Evolutionary conservation across 2,113 vertebrate species (phyloP).

Genomic region (Hiodon tergisus): DNA sequence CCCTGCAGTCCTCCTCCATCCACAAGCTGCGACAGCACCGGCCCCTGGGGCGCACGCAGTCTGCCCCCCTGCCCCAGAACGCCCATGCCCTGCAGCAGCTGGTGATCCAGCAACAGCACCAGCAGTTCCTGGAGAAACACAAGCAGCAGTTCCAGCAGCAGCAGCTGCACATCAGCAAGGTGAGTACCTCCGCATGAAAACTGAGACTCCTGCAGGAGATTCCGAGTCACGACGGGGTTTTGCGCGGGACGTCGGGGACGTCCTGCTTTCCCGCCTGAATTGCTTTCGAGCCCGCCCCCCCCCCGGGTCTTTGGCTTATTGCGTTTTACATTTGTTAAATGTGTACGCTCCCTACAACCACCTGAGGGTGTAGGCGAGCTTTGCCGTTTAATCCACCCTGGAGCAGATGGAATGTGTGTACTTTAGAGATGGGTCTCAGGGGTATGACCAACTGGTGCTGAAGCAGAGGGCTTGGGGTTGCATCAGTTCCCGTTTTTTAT

Average conservation of each 20-base stretch:
- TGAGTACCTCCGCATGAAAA: slow-evolving; percentile 39
- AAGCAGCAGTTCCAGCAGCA: slow-evolving; percentile 87
- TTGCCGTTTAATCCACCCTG: no score
- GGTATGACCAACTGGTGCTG: no score
- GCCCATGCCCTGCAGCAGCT: slow-evolving; percentile 92
- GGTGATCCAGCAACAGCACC: slow-evolving; percentile 97
- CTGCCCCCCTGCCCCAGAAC: slow-evolving; percentile 90
- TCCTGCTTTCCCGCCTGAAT: no score
- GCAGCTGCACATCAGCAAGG: slow-evolving; percentile 91
- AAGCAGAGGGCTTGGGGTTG: no score
- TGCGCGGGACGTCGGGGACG: background rate
- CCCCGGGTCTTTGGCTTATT: no score
- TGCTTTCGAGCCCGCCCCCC: no score
- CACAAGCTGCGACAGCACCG: slow-evolving; percentile 93
- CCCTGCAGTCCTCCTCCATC: slow-evolving; percentile 79
- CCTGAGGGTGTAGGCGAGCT: no score
- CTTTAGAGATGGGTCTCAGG: no score
- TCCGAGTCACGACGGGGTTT: background rate
- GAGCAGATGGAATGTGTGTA: no score
- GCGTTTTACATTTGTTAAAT: no score
- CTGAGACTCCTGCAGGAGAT: slow-evolving; percentile 39
- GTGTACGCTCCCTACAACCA: no score
- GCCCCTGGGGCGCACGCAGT: slow-evolving; percentile 91
- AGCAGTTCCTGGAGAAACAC: slow-evolving; percentile 84
- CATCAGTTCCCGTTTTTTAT: no score